phyloP scores from a whole-genome alignment of 2,113 vertebrate species.

The Theristicus caerulescens region DNA sequence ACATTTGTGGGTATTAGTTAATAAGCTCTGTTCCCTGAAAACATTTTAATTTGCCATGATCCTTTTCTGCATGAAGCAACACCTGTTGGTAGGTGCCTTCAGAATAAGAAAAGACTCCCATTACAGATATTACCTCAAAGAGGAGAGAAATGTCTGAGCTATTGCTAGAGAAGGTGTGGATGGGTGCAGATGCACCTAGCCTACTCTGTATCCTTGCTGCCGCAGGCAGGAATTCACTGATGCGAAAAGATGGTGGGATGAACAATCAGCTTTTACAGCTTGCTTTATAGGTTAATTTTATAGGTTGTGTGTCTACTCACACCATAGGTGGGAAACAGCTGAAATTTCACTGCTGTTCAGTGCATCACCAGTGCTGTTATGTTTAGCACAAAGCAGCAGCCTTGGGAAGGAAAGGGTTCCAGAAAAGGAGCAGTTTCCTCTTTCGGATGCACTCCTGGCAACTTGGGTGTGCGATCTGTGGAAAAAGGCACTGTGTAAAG shows the following conservation, averaged over 20 bases:
- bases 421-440: not conserved
- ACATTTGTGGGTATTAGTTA: not conserved
- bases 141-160: not conserved
- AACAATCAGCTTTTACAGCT: conserved; percentile 23
- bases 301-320: conserved; percentile 16
- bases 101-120: not conserved
- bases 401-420: not conserved
- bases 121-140: not conserved
- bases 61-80: fast-evolving
- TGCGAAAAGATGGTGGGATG: not conserved
- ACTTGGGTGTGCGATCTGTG: not conserved
- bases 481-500: not conserved
- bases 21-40: not conserved
- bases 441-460: not conserved
- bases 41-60: fast-evolving
- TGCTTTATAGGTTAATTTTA: conserved; percentile 50
- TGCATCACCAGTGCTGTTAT: not conserved
- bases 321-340: conserved; percentile 20
- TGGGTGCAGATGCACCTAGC: not conserved
- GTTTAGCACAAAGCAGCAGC: conserved; percentile 14
- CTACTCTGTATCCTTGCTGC: not conserved
- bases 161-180: not conserved
- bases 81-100: not conserved
- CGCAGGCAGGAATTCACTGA: not conserved
- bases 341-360: conserved; percentile 21